These are phyloP conservation scores for Rhyacichthys aspro DNA, from an alignment of 2,797 vertebrate genomes.

Conservation along the genomic window DNA sequence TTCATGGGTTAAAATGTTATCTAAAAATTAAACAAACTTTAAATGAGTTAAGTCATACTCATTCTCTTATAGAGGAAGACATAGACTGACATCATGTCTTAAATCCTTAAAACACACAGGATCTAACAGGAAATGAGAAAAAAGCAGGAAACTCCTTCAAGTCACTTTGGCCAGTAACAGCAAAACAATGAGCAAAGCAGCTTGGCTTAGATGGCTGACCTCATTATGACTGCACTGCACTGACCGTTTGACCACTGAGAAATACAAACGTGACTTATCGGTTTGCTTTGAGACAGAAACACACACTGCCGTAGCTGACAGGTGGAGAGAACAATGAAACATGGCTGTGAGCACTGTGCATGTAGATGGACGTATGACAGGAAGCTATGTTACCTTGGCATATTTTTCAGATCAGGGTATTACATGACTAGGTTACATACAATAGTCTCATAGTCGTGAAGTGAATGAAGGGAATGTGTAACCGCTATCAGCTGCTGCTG, in stretches of 20 bases:
- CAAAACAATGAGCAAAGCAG: constrained; percentile 18
- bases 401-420: constrained; percentile 7
- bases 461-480: constrained; percentile 45
- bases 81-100: constrained; percentile 32
- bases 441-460: constrained; percentile 21
- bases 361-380: not conserved
- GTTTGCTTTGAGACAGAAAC: not conserved
- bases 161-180: constrained; percentile 25
- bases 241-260: too few species aligned
- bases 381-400: constrained; percentile 8
- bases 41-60: too few species aligned
- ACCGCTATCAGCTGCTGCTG: constrained; percentile 43
- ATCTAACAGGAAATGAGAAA: constrained; percentile 25
- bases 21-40: too few species aligned
- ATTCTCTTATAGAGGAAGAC: constrained; percentile 4
- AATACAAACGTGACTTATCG: not conserved
- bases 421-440: constrained; percentile 12
- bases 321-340: not conserved
- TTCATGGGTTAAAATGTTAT: too few species aligned
- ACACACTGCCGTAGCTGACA: not conserved
- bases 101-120: constrained; percentile 22
- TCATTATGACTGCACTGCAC: not conserved
- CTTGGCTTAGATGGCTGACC: too few species aligned
- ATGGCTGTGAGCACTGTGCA: not conserved
- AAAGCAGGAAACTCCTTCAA: constrained; percentile 13